Percentiles rank a stretch among this genome's conserved stretches.
Conservation (phyloP, 2,888 invertebrate genomes). For the Leucoma salicis region DNA sequence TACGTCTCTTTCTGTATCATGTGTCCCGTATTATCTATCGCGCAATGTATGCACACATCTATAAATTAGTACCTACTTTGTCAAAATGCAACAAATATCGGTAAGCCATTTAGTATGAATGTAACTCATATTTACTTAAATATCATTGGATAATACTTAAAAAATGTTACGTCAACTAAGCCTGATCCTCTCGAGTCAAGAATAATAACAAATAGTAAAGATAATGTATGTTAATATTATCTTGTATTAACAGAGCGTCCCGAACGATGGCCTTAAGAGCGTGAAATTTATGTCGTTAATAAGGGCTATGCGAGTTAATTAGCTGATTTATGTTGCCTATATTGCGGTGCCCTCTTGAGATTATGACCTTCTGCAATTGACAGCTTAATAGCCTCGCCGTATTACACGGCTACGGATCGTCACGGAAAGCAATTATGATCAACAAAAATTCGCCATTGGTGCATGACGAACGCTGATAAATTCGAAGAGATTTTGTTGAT, state of each 20-base stretch:
- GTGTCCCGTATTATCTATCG: too few species aligned
- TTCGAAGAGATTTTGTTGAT: conserved; percentile 27
- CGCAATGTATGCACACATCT: too few species aligned
- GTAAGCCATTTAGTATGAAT: too few species aligned
- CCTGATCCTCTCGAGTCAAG: too few species aligned
- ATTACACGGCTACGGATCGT: conserved; percentile 36
- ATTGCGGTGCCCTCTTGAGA: conserved; percentile 64
- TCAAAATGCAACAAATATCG: too few species aligned
- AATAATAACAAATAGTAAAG: too few species aligned
- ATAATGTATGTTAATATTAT: conserved; percentile 41
- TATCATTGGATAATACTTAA: too few species aligned
- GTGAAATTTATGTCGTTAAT: conserved; percentile 79
- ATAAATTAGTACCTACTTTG: too few species aligned
- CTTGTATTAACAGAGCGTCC: conserved; percentile 53
- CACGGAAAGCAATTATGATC: conserved; percentile 46
- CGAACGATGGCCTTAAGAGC: conserved; percentile 61
- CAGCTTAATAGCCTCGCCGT: conserved; percentile 63
- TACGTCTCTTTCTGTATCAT: too few species aligned
- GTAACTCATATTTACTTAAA: too few species aligned
- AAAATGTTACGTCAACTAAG: too few species aligned
- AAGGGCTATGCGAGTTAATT: conserved; percentile 76
- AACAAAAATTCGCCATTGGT: conserved; percentile 44
- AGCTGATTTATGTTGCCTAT: conserved; percentile 75
- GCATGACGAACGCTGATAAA: conserved; percentile 43
- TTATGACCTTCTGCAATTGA: conserved; percentile 63